Evolutionary conservation across 2,888 invertebrate genomes (phyloP).

Genomic region (Tipula confusa): DNA sequence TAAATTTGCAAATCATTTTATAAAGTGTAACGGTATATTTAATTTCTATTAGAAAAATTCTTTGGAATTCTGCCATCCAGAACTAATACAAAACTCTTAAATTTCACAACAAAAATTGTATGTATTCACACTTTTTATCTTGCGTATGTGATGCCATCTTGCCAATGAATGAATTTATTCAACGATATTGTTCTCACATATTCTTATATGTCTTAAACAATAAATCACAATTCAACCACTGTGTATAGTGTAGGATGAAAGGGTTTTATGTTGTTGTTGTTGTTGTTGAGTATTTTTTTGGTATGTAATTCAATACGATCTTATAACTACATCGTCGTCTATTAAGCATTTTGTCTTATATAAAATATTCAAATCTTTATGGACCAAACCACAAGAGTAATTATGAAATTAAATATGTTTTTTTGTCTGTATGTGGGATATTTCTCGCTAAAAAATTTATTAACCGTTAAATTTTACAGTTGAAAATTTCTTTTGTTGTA

Average conservation of each 20-base stretch:
- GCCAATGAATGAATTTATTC: neutral
- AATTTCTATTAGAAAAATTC: neutral
- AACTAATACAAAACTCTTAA: neutral
- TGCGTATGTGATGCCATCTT: neutral
- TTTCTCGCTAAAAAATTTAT: conserved; percentile 21
- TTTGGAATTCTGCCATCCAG: neutral
- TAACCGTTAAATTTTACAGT: conserved; percentile 9
- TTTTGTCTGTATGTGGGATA: neutral
- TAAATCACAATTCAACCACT: neutral
- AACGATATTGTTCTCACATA: neutral
- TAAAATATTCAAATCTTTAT: neutral
- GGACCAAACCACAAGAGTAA: neutral
- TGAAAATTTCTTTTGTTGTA: neutral
- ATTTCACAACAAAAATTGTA: neutral
- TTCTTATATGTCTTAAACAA: neutral
- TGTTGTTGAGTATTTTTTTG: no score
- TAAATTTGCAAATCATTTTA: neutral
- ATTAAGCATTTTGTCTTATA: neutral
- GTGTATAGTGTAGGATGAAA: no score
- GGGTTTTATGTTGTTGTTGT: no score
- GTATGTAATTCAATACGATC: neutral
- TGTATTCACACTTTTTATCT: neutral
- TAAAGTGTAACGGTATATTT: neutral
- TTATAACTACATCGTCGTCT: neutral
- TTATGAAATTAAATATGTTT: neutral